Evolutionary conservation across 92 coral and sea anemone species (phyloP), one percentile per base, ranked within the genome.

Genomic region (Diadumene lineata): DNA sequence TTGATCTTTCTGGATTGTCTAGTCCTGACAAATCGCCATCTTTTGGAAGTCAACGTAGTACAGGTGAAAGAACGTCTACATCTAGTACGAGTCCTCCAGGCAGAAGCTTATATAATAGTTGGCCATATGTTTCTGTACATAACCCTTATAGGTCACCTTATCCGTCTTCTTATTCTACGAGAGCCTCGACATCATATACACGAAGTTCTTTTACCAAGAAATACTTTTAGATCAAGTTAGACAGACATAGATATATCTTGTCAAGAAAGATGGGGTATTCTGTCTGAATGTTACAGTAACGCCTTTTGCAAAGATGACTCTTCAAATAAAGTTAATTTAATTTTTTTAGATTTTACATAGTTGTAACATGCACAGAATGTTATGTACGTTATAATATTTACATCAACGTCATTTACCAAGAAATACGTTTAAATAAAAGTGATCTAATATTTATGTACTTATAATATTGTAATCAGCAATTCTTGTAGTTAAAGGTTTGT

Each of bases 151-250:
- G 43, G 23, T 28, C 68, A 22, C 19, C 64, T 25, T 58, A 58
- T 17, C 30, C 64, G 26, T 58, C 64, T 38, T 13, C 48, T 15
- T 62, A 62, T 15, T 27, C 34, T 30, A 62, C 1, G 43, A 62
- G 31, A 21, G 31, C 7, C 43, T 62, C 43, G n/a, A 3, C 31
- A 13, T 13, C 48, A 27, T 19, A 28, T 2, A 23, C 68, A 62
- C 38, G 68, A 23, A 23, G 15, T 16, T 28, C 68, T 19, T 62
- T 62, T 29, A 62, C 68, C 3, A 62, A 62, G 68, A 62, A 62
- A 31, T 62, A 62, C 43, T 62, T 4, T 62, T 62, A 62, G 68
- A 31, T 2, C 19, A 28, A 2, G 31, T 28, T 4, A 28, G 31
- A 38, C 48, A 6, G 48, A 38, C 6, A 13, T 38, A 13, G 13